Base-by-base conservation (phyloP, 2,888 invertebrate genomes). In the Syritta pipiens region DNA sequence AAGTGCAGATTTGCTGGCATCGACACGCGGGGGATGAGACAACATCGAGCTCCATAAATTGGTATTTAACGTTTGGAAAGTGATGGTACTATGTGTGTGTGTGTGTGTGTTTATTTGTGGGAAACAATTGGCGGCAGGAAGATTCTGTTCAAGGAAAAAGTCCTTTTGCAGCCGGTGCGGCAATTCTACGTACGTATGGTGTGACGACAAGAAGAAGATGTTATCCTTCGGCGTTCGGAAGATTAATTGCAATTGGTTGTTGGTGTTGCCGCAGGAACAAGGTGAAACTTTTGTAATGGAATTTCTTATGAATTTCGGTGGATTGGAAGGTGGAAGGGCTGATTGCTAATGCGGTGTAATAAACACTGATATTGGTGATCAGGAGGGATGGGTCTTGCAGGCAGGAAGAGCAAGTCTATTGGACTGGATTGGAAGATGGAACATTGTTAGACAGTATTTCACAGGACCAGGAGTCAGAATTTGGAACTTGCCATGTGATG, bases 1-100 rank as follows among this genome's bases (percentile, higher is more conserved):
- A 79, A 79, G 72, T 72, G 72, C 77, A 72, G 77, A 79, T 72
- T 67, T 72, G 72, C 60, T 42, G 49, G 72, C 65, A 67, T 77
- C 71, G 77, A 71, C 59, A 65, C 49, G 35, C 40, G 42, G 51
- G 57, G 71, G 51, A 63, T 71, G 76, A 59, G 37, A 71, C 44
- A n/a, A n/a, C 71, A 71, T 59, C 51, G n/a, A 55, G 63, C 57
- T 71, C 71, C 63, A 76, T 76, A 76, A 76, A 76, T 76, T 76
- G 63, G 76, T 71, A 71, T 69, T 71, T 76, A 76, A 65, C 62
- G 51, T 76, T 76, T 42, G n/a, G 49, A 63, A 63, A 69, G 12
- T 10, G 30, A 9, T 40, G 35, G 5, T 55, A 30, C 44, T 10
- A 14, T 28, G 40, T n/a, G n/a, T n/a, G 40, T 82, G 62, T 79